These are phyloP conservation scores for Volucella bombylans DNA, from an alignment of 2,888 invertebrate genomes.

Conservation along the genomic window DNA sequence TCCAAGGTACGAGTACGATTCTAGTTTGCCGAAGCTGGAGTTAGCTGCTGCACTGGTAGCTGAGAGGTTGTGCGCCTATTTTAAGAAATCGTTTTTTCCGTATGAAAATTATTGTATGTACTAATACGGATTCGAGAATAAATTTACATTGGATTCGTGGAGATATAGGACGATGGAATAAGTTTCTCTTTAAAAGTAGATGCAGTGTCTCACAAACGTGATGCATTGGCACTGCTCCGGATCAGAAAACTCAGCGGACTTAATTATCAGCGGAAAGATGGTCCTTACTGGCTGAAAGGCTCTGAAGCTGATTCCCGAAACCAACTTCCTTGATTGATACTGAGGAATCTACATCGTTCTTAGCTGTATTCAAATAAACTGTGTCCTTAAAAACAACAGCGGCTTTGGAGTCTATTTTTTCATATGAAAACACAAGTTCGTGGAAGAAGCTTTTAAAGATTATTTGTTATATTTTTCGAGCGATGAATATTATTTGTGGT, in stretches of 20 bases:
- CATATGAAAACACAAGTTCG: no score
- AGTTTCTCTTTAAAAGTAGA: no score
- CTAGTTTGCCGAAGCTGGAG: no score
- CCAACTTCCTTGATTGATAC: neutral
- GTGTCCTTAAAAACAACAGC: neutral
- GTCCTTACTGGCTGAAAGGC: constrained; percentile 20
- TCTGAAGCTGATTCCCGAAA: constrained; percentile 5
- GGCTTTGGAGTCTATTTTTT: neutral
- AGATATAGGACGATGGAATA: constrained; percentile 12
- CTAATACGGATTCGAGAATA: constrained; percentile 37
- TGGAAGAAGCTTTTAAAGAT: no score
- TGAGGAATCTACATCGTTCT: constrained; percentile 3
- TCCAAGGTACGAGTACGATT: no score
- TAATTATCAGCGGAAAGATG: constrained; percentile 21
- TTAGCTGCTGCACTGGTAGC: no score
- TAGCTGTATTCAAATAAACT: neutral
- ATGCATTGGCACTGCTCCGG: constrained; percentile 21
- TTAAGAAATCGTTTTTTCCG: constrained; percentile 11
- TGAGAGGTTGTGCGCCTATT: neutral
- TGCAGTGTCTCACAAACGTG: neutral
- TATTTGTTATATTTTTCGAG: no score
- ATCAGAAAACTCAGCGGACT: constrained; percentile 23
- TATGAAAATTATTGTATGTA: constrained; percentile 9
- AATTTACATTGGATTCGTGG: constrained; percentile 15
- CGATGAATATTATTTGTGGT: no score